These are phyloP conservation scores for Alligator sinensis DNA, from an alignment of 2,113 vertebrate genomes.

Conservation along the genomic window DNA sequence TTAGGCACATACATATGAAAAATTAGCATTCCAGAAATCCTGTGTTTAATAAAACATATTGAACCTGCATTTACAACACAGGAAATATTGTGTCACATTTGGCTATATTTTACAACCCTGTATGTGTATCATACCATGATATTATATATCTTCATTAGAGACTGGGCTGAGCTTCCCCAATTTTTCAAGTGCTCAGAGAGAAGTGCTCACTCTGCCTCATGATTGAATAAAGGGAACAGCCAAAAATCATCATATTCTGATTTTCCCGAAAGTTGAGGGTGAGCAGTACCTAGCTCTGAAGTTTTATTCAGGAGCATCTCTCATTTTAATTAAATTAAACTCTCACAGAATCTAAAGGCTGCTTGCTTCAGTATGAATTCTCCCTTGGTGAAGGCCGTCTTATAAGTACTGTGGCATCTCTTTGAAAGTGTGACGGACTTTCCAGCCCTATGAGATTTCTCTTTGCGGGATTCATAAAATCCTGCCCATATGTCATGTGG, in stretches of 20 bases:
- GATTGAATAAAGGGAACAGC: background rate
- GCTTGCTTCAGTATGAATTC: constrained; percentile 24
- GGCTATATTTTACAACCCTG: constrained; percentile 31
- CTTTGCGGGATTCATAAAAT: constrained; percentile 38
- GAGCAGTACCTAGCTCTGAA: background rate
- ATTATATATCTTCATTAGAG: background rate
- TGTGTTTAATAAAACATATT: background rate
- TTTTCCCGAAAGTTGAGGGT: constrained; percentile 1
- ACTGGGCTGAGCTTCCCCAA: background rate
- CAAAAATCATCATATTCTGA: background rate
- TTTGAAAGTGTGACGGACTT: constrained; percentile 40
- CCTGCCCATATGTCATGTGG: constrained; percentile 48
- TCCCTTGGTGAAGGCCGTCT: constrained; percentile 38
- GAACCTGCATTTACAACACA: background rate
- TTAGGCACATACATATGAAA: background rate
- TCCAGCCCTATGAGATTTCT: background rate
- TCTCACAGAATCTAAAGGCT: constrained; percentile 26
- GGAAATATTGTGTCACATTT: constrained; percentile 4
- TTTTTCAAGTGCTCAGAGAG: background rate
- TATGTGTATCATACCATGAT: background rate
- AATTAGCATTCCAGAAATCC: background rate
- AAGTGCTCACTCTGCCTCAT: no score
- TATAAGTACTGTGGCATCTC: constrained; percentile 28
- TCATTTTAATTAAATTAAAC: constrained; percentile 50
- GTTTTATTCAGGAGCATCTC: constrained; percentile 9